Evolutionary conservation across 2,888 invertebrate genomes (phyloP).

Genomic region (Mesopsocus fuscifrons): DNA sequence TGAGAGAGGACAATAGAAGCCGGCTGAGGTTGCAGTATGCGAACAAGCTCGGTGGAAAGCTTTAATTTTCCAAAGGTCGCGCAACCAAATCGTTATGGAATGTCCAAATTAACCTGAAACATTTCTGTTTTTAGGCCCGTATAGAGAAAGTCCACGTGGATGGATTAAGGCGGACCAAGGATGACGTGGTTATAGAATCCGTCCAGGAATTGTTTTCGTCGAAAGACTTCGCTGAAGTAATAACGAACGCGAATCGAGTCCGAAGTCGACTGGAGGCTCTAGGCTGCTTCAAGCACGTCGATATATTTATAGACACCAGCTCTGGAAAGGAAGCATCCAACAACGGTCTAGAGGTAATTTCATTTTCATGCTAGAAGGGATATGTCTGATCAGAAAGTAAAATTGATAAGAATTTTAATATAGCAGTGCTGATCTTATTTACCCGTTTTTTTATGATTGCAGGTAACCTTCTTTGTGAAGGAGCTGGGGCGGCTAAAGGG

Average conservation of each 20-base stretch:
- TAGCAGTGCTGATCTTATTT: conserved; percentile 14
- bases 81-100: too few relatives aligned
- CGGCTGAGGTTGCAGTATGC: too few relatives aligned
- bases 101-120: too few relatives aligned
- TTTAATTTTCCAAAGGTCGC: too few relatives aligned
- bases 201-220: conserved; percentile 69
- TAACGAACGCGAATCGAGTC: conserved; percentile 34
- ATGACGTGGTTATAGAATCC: conserved; percentile 64
- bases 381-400: background rate
- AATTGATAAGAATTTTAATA: conserved; percentile 15
- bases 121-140: conserved; percentile 39
- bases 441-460: conserved; percentile 11
- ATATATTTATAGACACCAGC: conserved; percentile 73
- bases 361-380: conserved; percentile 4
- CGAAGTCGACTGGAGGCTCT: conserved; percentile 57
- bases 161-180: conserved; percentile 69
- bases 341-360: conserved; percentile 54
- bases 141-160: conserved; percentile 75
- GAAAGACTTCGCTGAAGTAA: conserved; percentile 67
- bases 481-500: conserved; percentile 70
- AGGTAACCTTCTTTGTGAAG: conserved; percentile 72
- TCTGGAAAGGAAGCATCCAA: conserved; percentile 55
- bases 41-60: too few relatives aligned
- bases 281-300: conserved; percentile 77
- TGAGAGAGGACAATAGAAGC: too few relatives aligned